Evolutionary conservation across 2,113 vertebrate species (phyloP).

Genomic region (Alosa alosa): DNA sequence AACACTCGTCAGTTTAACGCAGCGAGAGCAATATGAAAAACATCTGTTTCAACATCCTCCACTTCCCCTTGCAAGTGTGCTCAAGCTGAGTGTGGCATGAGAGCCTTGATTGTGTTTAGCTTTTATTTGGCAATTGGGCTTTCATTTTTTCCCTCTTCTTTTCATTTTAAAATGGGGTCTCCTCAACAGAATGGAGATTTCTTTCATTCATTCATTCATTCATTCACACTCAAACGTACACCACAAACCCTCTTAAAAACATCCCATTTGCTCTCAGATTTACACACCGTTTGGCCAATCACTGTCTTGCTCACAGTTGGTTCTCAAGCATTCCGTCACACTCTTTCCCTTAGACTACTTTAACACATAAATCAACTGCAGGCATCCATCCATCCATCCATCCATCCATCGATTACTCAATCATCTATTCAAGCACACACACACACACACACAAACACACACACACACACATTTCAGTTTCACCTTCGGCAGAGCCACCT

Average conservation of each 20-base stretch:
- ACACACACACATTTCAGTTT: not conserved
- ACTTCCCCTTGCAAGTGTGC: constrained; percentile 59
- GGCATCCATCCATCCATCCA: not conserved
- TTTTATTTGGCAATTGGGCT: constrained; percentile 52
- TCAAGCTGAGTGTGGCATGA: constrained; percentile 61
- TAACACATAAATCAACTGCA: not conserved
- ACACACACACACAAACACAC: not conserved
- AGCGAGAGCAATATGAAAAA: constrained; percentile 66
- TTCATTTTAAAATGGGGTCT: constrained; percentile 29
- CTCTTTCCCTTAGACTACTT: not conserved
- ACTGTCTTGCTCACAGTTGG: not conserved
- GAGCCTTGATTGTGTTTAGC: constrained; percentile 59
- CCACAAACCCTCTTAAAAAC: not conserved
- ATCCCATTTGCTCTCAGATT: not conserved
- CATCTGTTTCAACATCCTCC: constrained; percentile 71
- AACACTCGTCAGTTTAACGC: constrained; percentile 58
- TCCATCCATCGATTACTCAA: not conserved
- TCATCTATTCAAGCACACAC: not conserved
- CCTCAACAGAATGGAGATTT: not conserved
- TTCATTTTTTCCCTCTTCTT: constrained; percentile 26
- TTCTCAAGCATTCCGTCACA: not conserved
- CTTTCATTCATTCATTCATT: constrained; percentile 31
- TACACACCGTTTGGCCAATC: not conserved
- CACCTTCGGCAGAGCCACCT: not conserved
- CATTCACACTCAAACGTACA: not conserved